Conservation (phyloP, 2,113 vertebrate species). For the Tympanuchus pallidicinctus region DNA sequence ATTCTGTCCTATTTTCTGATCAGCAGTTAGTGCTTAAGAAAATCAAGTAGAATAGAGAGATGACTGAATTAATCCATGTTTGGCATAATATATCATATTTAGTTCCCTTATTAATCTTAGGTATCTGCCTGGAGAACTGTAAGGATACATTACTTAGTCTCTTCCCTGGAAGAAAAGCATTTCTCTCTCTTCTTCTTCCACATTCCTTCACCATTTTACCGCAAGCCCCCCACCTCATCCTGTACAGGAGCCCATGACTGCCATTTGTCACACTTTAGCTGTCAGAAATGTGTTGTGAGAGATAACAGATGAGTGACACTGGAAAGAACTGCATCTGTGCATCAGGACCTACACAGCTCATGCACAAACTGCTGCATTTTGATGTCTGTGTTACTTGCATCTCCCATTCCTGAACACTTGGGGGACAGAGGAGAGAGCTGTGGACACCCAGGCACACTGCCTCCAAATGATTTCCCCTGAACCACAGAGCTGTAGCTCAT, state of each 20-base stretch:
- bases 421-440: rapidly evolving
- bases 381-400: rapidly evolving
- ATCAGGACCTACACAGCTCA: not conserved
- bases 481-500: not conserved
- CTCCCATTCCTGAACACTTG: not conserved
- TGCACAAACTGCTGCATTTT: not conserved
- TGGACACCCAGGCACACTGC: not conserved
- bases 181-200: not conserved
- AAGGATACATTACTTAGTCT: not conserved
- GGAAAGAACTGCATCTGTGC: not conserved
- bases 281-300: not conserved
- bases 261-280: not conserved
- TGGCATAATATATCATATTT: not conserved
- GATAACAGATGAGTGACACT: not conserved
- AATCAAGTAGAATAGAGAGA: not conserved
- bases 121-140: not conserved
- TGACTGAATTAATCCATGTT: not conserved
- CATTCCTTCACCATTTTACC: not conserved
- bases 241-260: not conserved
- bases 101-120: not conserved
- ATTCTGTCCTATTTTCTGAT: constrained; percentile 26
- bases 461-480: not conserved
- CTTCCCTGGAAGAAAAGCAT: not conserved
- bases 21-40: constrained; percentile 8
- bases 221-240: not conserved